Evolutionary conservation across 2,797 vertebrate species (phyloP).

Genomic region (Macropus fuliginosus): DNA sequence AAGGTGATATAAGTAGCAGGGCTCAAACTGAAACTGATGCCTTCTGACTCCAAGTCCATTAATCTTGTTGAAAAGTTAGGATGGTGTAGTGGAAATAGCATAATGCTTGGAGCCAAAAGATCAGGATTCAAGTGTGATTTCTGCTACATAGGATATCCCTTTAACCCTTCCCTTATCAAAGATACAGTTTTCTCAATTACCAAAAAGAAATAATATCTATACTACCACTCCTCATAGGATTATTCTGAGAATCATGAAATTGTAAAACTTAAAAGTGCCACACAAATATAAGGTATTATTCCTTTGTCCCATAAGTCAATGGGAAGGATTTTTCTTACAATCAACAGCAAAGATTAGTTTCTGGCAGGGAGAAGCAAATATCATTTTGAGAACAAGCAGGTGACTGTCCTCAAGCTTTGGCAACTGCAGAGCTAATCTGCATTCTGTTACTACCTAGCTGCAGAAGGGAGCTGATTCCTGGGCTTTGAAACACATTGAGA

Average conservation of each 20-base stretch:
- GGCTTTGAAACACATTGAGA: constrained; percentile 85
- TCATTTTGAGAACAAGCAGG: neutral
- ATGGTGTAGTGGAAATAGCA: neutral
- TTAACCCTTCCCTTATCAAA: neutral
- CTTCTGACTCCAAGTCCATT: neutral
- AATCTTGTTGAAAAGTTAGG: neutral
- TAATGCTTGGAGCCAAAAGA: neutral
- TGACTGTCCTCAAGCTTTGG: neutral
- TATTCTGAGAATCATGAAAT: neutral
- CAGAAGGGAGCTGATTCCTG: constrained; percentile 86
- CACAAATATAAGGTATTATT: neutral
- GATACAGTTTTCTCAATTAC: neutral
- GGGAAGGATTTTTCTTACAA: neutral
- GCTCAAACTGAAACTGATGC: neutral
- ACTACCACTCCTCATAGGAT: neutral
- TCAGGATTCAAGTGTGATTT: neutral
- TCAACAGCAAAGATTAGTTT: neutral
- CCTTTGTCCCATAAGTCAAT: neutral
- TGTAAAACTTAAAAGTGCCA: neutral
- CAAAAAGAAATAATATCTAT: neutral
- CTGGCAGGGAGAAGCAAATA: neutral
- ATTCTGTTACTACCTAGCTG: constrained; percentile 74
- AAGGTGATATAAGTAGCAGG: neutral
- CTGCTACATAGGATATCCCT: neutral
- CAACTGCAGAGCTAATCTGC: fast-evolving